These are phyloP conservation scores for Falco peregrinus DNA, from an alignment of 2,797 vertebrate species.

Conservation along the genomic window DNA sequence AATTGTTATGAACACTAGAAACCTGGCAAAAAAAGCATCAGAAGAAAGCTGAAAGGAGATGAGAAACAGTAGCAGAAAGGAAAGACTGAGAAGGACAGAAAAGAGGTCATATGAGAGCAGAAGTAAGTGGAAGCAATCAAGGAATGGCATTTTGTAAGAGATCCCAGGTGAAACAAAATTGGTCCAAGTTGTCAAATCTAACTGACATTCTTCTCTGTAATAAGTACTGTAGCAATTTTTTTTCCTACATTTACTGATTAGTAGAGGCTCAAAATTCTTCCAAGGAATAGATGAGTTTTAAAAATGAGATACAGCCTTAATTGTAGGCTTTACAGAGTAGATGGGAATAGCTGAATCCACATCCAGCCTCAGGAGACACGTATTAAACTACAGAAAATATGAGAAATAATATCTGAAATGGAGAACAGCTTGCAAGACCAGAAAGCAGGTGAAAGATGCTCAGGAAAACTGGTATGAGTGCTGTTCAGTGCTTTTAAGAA, in stretches of 20 bases:
- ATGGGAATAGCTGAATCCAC: background rate
- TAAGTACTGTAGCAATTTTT: background rate
- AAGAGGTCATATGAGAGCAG: background rate
- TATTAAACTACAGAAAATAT: background rate
- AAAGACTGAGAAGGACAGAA: background rate
- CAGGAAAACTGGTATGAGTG: background rate
- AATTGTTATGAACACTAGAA: background rate
- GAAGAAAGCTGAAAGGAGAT: background rate
- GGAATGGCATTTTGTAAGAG: background rate
- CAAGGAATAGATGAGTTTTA: background rate
- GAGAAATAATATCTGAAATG: background rate
- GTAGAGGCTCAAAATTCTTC: background rate
- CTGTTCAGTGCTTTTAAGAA: background rate
- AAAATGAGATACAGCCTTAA: background rate
- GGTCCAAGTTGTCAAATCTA: background rate
- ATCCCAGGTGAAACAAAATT: background rate
- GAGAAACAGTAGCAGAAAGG: background rate
- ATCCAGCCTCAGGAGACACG: background rate
- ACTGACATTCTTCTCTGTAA: background rate
- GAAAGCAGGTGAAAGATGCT: background rate
- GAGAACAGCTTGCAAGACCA: background rate
- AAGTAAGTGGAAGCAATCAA: constrained; percentile 10
- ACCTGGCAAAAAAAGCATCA: background rate
- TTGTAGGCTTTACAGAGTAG: background rate
- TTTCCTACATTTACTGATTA: background rate